Evolutionary conservation across 2,888 invertebrate genomes (phyloP), one percentile per base, ranked within the genome.

Genomic region (Drosophila seclusa): DNA sequence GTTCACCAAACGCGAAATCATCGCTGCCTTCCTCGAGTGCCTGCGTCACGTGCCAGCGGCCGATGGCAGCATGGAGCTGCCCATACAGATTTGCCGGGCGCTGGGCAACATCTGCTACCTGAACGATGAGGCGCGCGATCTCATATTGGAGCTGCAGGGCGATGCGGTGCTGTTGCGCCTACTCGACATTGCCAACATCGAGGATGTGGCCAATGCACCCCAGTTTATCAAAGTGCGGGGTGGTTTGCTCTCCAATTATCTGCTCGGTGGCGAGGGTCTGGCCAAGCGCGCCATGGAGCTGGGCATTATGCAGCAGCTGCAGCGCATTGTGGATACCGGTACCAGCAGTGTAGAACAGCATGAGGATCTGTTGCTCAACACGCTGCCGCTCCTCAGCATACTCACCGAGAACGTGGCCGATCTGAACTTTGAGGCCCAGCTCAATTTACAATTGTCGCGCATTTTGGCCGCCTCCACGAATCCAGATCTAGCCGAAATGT

Each of bases 91-190:
- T 48, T 96, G 97, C 82, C 94, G 98, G 86, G 97, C 97, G 4
- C 94, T 98, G 29, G 98, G 97, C 42, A 98, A 98, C 92, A 95
- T 98, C 90, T 97, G 97, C 92, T 98, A 96, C 92, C 96, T 98
- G 91, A 97, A 97, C 93, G 96, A 97, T 94, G 94, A 94, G 85
- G 95, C 95, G 24, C 94, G 95, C 75, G 94, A 94, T 70, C 91
- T 94, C 61, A 94, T 96, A 59, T 78, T 92, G 42, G 91, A 91
- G 66, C 91, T 93, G 40, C 92, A 94, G 66, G 96, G 95, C 2
- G 93, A 95, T 69, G 89, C 92, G 55, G 92, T 92, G 50, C 90
- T 95, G 10, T 88, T 93, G 66, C 92, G 92, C 24, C 78, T 95
- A 36, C 87, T 95, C 8, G 92, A 92, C 31, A 87, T 92, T 27